Evolutionary conservation across 2,797 vertebrate species (phyloP).

Genomic region (Champsocephalus esox): DNA sequence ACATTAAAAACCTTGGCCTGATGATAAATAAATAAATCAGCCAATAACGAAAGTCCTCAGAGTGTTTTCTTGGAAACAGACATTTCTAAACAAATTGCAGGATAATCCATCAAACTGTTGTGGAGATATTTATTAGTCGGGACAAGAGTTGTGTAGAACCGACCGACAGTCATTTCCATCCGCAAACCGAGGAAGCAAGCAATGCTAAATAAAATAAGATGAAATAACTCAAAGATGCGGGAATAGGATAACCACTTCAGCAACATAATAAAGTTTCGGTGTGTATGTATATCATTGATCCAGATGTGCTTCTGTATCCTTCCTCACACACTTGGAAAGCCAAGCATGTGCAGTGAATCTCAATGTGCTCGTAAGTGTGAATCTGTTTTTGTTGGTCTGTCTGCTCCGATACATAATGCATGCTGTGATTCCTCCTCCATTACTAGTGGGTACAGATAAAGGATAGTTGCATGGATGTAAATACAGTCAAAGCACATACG

Average conservation of each 20-base stretch:
- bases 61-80: not conserved
- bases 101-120: not conserved
- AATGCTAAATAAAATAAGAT: not conserved
- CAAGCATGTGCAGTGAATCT: constrained; percentile 4
- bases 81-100: too few relatives aligned
- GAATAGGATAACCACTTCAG: not conserved
- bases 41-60: not conserved
- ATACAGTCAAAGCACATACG: constrained; percentile 5
- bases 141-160: not conserved
- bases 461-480: constrained; percentile 11
- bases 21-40: not conserved
- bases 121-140: constrained; percentile 11
- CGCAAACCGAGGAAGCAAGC: too few relatives aligned
- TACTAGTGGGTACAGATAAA: constrained; percentile 27
- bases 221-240: not conserved
- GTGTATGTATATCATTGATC: constrained; percentile 2
- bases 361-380: not conserved
- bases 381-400: not conserved
- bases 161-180: too few relatives aligned
- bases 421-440: constrained; percentile 10
- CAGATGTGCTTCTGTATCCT: constrained; percentile 15
- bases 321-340: constrained; percentile 2
- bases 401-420: constrained; percentile 9
- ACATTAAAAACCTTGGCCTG: not conserved
- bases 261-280: constrained; percentile 6